Evolutionary conservation across 1,140 invertebrate species (phyloP).

Genomic region (Monomorium pharaonis): DNA sequence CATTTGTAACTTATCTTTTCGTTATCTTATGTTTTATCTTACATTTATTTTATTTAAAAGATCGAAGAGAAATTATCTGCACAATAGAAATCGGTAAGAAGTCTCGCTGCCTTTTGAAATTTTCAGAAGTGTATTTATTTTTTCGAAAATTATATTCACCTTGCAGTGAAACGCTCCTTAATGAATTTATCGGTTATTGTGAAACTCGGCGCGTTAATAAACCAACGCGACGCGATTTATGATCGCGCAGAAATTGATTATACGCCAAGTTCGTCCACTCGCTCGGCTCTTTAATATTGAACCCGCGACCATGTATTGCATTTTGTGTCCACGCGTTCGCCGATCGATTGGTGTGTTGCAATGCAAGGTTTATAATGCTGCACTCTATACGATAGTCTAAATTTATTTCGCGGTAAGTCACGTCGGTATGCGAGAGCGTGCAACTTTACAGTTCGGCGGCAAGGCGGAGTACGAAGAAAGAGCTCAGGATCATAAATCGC

Average conservation of each 20-base stretch:
- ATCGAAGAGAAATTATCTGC: not conserved
- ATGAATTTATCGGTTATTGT: slow-evolving; percentile 28
- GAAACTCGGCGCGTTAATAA: slow-evolving; percentile 34
- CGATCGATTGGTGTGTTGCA: not conserved
- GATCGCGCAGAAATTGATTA: slow-evolving; percentile 39
- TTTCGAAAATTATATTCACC: not conserved
- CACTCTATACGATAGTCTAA: not conserved
- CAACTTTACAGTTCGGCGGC: slow-evolving; percentile 39
- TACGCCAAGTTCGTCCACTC: not conserved
- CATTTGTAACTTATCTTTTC: not conserved
- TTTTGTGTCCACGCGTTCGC: slow-evolving; percentile 3
- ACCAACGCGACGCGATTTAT: slow-evolving; percentile 22
- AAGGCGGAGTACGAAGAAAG: not conserved
- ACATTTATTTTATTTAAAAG: not conserved
- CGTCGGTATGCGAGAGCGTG: not conserved
- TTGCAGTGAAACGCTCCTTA: not conserved
- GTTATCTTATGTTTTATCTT: not conserved
- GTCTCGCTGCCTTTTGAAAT: not conserved
- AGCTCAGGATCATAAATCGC: slow-evolving; percentile 56
- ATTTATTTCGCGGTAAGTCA: slow-evolving; percentile 33
- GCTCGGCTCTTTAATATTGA: slow-evolving; percentile 45
- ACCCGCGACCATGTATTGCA: not conserved
- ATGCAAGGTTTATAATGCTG: not conserved
- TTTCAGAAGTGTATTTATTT: not conserved
- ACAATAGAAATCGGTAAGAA: not conserved